A percentile compares a stretch with the other conserved stretches of the same genome.
phyloP scores from a whole-genome alignment of 2,888 invertebrate species.

The Diarsia brunnea region DNA sequence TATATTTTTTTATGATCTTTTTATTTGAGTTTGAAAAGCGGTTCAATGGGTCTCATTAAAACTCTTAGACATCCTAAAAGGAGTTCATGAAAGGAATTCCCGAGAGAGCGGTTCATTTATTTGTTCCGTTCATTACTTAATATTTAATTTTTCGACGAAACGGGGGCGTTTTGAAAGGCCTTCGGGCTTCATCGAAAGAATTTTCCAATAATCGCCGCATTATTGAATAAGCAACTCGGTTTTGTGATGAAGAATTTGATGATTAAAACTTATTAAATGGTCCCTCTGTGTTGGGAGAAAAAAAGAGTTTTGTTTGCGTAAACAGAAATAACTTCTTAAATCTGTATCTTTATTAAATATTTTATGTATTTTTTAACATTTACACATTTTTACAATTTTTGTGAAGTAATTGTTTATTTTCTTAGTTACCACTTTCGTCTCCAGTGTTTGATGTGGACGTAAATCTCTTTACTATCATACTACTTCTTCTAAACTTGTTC shows the following conservation, averaged over 20 bases:
- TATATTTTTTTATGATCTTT: conserved; percentile 86
- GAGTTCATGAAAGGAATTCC: conserved; percentile 80
- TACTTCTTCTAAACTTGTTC: neutral
- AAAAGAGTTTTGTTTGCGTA: conserved; percentile 53
- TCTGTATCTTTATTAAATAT: neutral
- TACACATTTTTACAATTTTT: neutral
- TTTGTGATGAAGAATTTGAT: conserved; percentile 78
- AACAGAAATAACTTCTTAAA: conserved; percentile 37
- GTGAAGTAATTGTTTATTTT: neutral
- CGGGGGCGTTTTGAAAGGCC: conserved; percentile 70
- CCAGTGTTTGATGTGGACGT: neutral
- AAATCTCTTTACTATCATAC: neutral
- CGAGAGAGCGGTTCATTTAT: conserved; percentile 79
- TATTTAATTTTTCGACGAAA: conserved; percentile 76
- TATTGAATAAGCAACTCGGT: conserved; percentile 82
- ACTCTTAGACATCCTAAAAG: conserved; percentile 81
- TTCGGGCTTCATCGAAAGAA: conserved; percentile 74
- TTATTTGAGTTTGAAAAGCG: conserved; percentile 86
- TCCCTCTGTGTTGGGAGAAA: conserved; percentile 42
- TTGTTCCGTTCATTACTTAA: conserved; percentile 83
- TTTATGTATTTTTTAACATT: conserved; percentile 2
- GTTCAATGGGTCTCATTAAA: conserved; percentile 86
- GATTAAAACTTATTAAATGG: conserved; percentile 77
- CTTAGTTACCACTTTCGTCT: neutral
- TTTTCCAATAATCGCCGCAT: conserved; percentile 83